phyloP scores from a whole-genome alignment of 1,140 invertebrate species.

The Eumeta japonica region DNA sequence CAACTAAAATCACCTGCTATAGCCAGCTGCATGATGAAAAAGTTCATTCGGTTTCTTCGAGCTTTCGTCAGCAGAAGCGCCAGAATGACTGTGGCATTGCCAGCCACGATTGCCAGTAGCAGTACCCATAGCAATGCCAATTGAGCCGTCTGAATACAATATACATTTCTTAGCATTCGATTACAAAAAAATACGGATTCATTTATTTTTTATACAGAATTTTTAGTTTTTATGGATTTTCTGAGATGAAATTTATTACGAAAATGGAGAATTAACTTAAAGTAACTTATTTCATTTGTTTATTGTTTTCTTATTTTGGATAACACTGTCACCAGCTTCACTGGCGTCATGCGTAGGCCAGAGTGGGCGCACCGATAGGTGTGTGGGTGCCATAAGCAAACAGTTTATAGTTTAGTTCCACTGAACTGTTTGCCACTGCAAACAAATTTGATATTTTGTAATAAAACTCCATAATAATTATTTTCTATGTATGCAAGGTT shows the following conservation, averaged over 20 bases:
- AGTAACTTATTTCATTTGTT: neutral
- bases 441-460: too few relatives aligned
- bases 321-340: too few relatives aligned
- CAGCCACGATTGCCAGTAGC: constrained; percentile 83
- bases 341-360: too few relatives aligned
- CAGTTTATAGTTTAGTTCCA: too few relatives aligned
- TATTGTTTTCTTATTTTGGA: neutral
- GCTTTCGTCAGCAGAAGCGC: constrained; percentile 81
- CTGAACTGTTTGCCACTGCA: too few relatives aligned
- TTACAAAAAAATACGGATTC: constrained; percentile 10
- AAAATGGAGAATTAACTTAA: neutral
- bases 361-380: too few relatives aligned
- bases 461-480: too few relatives aligned
- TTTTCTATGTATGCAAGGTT: too few relatives aligned
- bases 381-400: too few relatives aligned
- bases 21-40: constrained; percentile 93
- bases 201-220: neutral
- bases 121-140: constrained; percentile 85
- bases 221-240: neutral
- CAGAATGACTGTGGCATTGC: constrained; percentile 83
- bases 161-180: too few relatives aligned
- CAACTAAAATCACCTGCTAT: constrained; percentile 74
- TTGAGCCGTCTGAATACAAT: constrained; percentile 80
- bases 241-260: neutral
- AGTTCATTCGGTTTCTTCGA: constrained; percentile 92